phyloP scores from a whole-genome alignment of 2,888 invertebrate genomes.

The Archaeoteleia sp. region DNA sequence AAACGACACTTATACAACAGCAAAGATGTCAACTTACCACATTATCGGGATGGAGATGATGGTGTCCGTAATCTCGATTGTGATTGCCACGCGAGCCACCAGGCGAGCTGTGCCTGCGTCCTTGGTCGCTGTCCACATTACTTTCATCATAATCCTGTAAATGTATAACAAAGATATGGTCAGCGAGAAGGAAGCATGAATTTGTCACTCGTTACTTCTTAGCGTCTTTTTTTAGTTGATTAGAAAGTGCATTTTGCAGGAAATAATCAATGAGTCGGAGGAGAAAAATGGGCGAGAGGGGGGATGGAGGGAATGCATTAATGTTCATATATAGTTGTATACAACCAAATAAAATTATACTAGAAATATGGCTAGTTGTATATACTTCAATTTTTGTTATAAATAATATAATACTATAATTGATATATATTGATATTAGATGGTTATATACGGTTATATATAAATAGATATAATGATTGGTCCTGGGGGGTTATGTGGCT shows the following conservation, averaged over 20 bases:
- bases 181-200: not conserved
- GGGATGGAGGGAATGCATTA: too few species aligned
- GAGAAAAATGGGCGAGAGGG: too few species aligned
- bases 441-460: too few species aligned
- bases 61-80: constrained; percentile 75
- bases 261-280: too few species aligned
- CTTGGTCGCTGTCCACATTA: constrained; percentile 79
- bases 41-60: constrained; percentile 72
- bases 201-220: not conserved
- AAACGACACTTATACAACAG: constrained; percentile 30
- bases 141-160: constrained; percentile 84
- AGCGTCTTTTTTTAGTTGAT: too few species aligned
- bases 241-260: too few species aligned
- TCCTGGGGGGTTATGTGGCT: constrained; percentile 24
- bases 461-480: not conserved
- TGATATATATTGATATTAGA: too few species aligned
- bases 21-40: constrained; percentile 69
- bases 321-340: too few species aligned
- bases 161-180: constrained; percentile 11
- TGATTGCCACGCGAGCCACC: constrained; percentile 83
- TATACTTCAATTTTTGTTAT: too few species aligned
- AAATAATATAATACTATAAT: too few species aligned
- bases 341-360: too few species aligned
- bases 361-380: too few species aligned
- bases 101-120: constrained; percentile 83